Conservation (phyloP, 92 coral and sea anemone species). For the Epizoanthus illoricatus region DNA sequence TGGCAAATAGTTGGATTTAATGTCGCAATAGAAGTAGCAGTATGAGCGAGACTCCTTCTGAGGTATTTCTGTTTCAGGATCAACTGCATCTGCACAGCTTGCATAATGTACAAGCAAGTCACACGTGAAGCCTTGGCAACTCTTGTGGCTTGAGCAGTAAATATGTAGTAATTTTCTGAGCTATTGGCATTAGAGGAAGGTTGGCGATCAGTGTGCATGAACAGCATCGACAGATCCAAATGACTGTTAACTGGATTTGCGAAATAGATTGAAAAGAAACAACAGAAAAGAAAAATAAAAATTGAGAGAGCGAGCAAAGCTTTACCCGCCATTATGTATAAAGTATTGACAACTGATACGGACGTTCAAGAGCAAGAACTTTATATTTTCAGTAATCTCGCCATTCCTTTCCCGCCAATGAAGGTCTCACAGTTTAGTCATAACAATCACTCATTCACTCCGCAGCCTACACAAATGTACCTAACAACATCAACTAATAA, state of each 20-base stretch:
- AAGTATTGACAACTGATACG: too few relatives aligned
- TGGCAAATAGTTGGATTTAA: background rate
- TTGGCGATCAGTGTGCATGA: background rate
- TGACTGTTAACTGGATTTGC: background rate
- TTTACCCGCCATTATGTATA: background rate
- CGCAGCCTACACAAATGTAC: too few relatives aligned
- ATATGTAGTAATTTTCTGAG: background rate
- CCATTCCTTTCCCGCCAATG: too few relatives aligned
- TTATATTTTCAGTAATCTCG: too few relatives aligned
- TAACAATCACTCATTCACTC: too few relatives aligned
- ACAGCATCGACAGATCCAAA: background rate
- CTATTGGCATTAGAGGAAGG: background rate
- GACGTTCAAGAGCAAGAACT: too few relatives aligned
- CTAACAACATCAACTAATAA: too few relatives aligned
- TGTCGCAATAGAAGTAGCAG: conserved; percentile 33
- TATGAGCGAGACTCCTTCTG: background rate
- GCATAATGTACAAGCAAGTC: background rate
- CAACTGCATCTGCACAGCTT: background rate
- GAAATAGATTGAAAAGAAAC: background rate
- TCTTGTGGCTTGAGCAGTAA: conserved; percentile 2
- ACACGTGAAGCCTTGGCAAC: background rate
- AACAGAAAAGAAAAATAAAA: background rate
- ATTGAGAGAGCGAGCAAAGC: background rate
- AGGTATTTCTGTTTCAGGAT: background rate
- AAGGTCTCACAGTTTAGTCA: too few relatives aligned